Evolutionary conservation across 2,113 vertebrate species (phyloP), one percentile per base, ranked within the genome.

Genomic region (Morphnarchus princeps): DNA sequence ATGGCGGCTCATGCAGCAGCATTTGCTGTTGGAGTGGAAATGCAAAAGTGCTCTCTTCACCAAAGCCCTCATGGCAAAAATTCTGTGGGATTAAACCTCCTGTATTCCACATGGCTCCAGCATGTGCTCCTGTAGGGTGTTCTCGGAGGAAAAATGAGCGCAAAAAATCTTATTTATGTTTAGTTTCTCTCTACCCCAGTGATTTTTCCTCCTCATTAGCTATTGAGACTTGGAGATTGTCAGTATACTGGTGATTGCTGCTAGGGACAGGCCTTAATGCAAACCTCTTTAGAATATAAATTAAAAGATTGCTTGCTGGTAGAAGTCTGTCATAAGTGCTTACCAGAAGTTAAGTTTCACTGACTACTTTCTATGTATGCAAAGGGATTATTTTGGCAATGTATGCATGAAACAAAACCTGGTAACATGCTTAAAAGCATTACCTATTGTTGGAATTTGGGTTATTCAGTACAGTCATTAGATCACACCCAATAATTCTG

Each of bases 401-500:
- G 2, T 11, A 76, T 4, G 22, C 34, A 55, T 5, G 69, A 95
- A 94, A 90, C 70, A 93, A 76, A 94, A 96, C 72, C 82, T 96
- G 82, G 70, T 89, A 89, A 89, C 85, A 22, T 83, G 69, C 76
- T 97, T 91, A 89, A 57, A 90, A 90, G 55, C 72, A 83, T 92
- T 95, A 93, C 76, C 91, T 81, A 58, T 93, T 96, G 91, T 94
- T 94, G 93, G 87, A 91, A 91, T 94, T 87, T 21, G 82, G 62
- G 78, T 79, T 96, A 52, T 90, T 91, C 62, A 6, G 40, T 42
- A 42, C 54, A 78, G 72, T 83, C 93, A 66, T 94, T 85, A 96
- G 90, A 85, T 97, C 61, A 28, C 87, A 94, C 90, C 66, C 84
- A 96, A 85, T 95, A 93, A 97, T 91, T 97, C 74, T 90, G 70